These are phyloP conservation scores for Cinara cedri DNA, from an alignment of 2,888 invertebrate genomes.

Conservation along the genomic window DNA sequence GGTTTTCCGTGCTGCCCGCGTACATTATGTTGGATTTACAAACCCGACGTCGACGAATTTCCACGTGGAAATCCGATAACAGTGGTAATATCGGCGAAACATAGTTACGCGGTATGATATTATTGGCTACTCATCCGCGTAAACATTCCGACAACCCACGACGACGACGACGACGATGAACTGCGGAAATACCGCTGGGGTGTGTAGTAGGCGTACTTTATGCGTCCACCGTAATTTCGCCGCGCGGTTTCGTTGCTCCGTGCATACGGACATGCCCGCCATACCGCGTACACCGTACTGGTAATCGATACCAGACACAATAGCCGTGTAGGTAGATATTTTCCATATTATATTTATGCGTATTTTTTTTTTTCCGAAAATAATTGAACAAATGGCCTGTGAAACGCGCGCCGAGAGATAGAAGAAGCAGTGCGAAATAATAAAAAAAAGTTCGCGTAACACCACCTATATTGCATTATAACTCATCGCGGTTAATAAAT, in stretches of 20 bases:
- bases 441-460: too few relatives aligned
- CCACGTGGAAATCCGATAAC: background rate
- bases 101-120: background rate
- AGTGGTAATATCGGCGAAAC: background rate
- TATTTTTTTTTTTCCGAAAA: background rate
- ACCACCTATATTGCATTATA: too few relatives aligned
- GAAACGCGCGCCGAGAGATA: background rate
- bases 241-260: background rate
- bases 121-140: conserved; percentile 31
- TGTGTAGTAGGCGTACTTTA: background rate
- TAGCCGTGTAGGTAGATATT: too few relatives aligned
- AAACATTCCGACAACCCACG: conserved; percentile 8
- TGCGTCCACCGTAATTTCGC: background rate
- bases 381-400: conserved; percentile 30
- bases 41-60: conserved; percentile 21
- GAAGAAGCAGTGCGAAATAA: too few relatives aligned
- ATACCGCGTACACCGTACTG: too few relatives aligned
- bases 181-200: too few relatives aligned
- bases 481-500: too few relatives aligned
- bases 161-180: too few relatives aligned
- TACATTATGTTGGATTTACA: background rate
- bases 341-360: too few relatives aligned
- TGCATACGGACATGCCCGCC: too few relatives aligned
- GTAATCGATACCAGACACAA: conserved; percentile 27
- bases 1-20: conserved; percentile 22